A percentile compares a stretch with the other conserved stretches of the same genome.
These are phyloP conservation scores for Aleadryas rufinucha DNA, from an alignment of 2,113 vertebrate species.

Conservation along the genomic window DNA sequence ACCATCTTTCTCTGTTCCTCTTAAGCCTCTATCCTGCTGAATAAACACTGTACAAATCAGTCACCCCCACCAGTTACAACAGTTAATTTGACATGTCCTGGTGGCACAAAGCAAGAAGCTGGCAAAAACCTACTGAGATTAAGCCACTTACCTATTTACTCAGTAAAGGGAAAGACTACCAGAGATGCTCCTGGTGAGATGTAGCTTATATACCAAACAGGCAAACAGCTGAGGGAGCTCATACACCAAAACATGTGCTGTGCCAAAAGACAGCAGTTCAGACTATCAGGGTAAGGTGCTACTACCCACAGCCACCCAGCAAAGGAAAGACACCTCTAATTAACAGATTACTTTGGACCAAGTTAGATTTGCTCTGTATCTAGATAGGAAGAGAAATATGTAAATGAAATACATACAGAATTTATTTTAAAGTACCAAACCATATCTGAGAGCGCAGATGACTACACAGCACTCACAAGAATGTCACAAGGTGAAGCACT, in stretches of 20 bases:
- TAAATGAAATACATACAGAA: not conserved
- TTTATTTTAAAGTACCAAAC: not conserved
- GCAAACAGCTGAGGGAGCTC: not conserved
- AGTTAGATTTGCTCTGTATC: not conserved
- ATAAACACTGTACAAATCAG: not conserved
- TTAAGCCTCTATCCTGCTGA: not conserved
- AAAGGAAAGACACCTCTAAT: not conserved
- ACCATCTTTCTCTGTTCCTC: not conserved
- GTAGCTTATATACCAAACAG: not conserved
- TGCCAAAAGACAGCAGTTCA: not conserved
- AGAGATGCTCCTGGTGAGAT: not conserved
- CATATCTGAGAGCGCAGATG: accelerated
- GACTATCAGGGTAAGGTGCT: accelerated
- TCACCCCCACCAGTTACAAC: not conserved
- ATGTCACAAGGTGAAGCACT: not conserved
- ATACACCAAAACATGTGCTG: not conserved
- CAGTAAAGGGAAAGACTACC: not conserved
- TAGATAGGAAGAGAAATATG: not conserved
- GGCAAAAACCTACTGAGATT: not conserved
- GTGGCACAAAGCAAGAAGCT: not conserved
- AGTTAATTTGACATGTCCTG: not conserved
- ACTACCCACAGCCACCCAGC: not conserved
- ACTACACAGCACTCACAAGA: not conserved
- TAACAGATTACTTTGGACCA: not conserved
- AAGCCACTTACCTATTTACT: not conserved